Evolutionary conservation across 2,888 invertebrate genomes (phyloP), one percentile per base, ranked within the genome.

Genomic region (Philereme vetulata): DNA sequence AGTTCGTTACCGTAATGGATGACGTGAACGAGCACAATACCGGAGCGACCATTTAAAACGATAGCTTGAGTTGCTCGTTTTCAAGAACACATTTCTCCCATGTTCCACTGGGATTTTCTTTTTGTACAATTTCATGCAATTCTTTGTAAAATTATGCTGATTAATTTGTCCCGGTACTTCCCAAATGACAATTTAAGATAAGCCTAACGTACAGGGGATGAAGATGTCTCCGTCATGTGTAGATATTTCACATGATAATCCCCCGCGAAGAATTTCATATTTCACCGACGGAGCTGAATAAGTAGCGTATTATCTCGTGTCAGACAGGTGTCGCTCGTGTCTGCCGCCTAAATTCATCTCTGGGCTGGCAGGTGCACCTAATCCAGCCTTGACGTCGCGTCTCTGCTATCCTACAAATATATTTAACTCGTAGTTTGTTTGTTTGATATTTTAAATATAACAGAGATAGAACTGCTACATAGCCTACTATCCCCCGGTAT

Each of bases 321-420:
- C 80, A 86, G 89, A 88, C 89, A 90, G 89, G 86, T 90, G 89
- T 88, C 89, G 84, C 86, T 84, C 75, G 77, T 79, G 82, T 81
- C 84, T 81, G 76, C 80, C 78, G 77, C 76, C 82, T 84, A 86
- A 86, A 89, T 89, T 86, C 88, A 85, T 89, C 87, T 86, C 80
- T 77, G 76, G 72, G 79, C 77, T 72, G 75, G 80, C 88, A 87
- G 88, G 84, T 87, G 87, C 82, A 85, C 80, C 80, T 89, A 88
- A 88, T 89, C 88, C 86, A 71, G 66, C 76, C 73, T 78, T 81
- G 82, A 80, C 80, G 78, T 71, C 65, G 70, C 75, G 69, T 77
- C 49, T 34, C 42, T 45, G 10, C 77, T 77, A 32, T 11, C 3
- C 11, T 73, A 74, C 70, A 70, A 66, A 38, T 0, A 38, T 6